Evolutionary conservation across 1,140 invertebrate species (phyloP).

Genomic region (Spodoptera litura): DNA sequence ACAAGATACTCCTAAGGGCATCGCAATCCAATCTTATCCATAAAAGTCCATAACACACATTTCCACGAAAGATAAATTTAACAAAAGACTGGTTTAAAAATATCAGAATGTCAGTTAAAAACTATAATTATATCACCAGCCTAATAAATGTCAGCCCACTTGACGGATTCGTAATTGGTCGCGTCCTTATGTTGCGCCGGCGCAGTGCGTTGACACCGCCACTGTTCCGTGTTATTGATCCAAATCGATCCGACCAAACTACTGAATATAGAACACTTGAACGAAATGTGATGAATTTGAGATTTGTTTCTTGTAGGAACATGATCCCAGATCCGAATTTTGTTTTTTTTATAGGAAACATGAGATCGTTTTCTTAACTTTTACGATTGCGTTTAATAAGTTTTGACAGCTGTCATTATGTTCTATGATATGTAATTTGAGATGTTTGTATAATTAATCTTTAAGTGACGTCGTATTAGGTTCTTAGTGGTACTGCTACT

Average conservation of each 20-base stretch:
- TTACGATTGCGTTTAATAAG: too few relatives aligned
- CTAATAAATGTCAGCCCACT: constrained; percentile 40
- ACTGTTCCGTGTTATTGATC: constrained; percentile 68
- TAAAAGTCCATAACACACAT: neutral
- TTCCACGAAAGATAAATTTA: constrained; percentile 1
- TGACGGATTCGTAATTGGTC: constrained; percentile 42
- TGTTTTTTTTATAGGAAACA: neutral
- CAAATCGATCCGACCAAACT: constrained; percentile 59
- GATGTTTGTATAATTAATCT: too few relatives aligned
- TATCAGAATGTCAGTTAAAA: constrained; percentile 17
- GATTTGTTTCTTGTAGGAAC: too few relatives aligned
- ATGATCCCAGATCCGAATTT: neutral
- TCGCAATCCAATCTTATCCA: neutral
- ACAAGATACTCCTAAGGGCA: too few relatives aligned
- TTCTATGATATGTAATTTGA: too few relatives aligned
- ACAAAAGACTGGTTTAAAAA: constrained; percentile 21
- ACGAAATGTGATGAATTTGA: constrained; percentile 12
- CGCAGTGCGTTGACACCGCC: constrained; percentile 64
- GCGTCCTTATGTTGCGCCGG: constrained; percentile 47
- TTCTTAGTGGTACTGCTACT: too few relatives aligned
- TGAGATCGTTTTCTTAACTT: too few relatives aligned
- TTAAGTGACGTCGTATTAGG: too few relatives aligned
- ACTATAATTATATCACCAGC: constrained; percentile 40
- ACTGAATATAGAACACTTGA: constrained; percentile 54
- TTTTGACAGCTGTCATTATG: too few relatives aligned